phyloP scores from a whole-genome alignment of 2,888 invertebrate species.

The Drosophila barbarae region DNA sequence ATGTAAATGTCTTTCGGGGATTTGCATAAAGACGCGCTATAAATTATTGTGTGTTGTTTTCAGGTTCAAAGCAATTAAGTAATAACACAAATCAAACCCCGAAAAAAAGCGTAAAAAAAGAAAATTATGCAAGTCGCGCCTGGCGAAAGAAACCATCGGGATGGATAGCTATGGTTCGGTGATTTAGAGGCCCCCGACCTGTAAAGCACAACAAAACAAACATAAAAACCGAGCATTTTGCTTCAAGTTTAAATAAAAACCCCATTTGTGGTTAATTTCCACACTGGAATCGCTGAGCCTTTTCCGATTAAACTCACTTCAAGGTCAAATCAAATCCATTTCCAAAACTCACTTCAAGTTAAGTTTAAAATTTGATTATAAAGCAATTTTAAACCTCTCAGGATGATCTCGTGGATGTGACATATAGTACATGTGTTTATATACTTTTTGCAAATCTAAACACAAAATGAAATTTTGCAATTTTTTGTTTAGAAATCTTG shows the following conservation, averaged over 20 bases:
- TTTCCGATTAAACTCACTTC: not conserved
- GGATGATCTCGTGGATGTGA: too few species aligned
- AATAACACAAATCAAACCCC: slow-evolving; percentile 68
- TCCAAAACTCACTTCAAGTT: not conserved
- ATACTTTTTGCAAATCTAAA: too few species aligned
- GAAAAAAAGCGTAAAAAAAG: slow-evolving; percentile 27
- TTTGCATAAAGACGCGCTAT: slow-evolving; percentile 50
- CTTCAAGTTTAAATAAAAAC: slow-evolving; percentile 22
- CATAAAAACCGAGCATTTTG: not conserved
- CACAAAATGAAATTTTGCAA: not conserved
- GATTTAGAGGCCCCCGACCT: slow-evolving; percentile 24
- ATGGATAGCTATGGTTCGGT: slow-evolving; percentile 28
- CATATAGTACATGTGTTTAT: too few species aligned
- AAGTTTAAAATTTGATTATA: not conserved
- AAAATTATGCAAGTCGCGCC: slow-evolving; percentile 60
- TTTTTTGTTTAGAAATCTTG: not conserved
- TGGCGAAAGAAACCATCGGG: slow-evolving; percentile 46
- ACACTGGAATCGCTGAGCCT: slow-evolving; percentile 7
- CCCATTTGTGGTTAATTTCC: slow-evolving; percentile 23
- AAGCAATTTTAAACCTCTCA: too few species aligned
- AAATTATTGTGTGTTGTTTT: slow-evolving; percentile 50
- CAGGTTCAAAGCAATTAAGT: slow-evolving; percentile 72
- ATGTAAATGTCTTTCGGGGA: slow-evolving; percentile 46
- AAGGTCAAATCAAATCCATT: not conserved
- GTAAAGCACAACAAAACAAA: not conserved